Evolutionary conservation across 2,888 invertebrate species (phyloP), one percentile per base, ranked within the genome.

Genomic region (Acanthoscelides obtectus): DNA sequence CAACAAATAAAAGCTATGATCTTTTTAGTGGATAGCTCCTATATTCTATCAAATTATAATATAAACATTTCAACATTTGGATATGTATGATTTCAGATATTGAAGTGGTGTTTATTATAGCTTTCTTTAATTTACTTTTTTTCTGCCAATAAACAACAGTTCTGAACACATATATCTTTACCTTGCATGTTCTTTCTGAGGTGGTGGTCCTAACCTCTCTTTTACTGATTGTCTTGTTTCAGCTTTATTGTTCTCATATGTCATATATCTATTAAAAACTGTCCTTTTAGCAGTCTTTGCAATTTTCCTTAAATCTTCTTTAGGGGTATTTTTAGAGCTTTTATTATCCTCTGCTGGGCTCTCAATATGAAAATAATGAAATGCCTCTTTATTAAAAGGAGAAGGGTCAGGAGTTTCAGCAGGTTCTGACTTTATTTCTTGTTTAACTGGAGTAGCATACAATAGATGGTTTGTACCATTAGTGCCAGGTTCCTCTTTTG

Each of bases 151-250:
- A n/a, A 25, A 25, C 25, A 25, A 25, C 25, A 25, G 25, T 25
- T 25, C n/a, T 25, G 25, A 25, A 25, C 25, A 25, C 3, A n/a
- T n/a, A n/a, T n/a, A n/a, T 66, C 20, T 22, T 64, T 65, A 71
- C 20, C 66, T 64, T 19, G 20, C 67, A 67, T 64, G 27, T n/a
- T 64, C 22, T 64, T n/a, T 64, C 69, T 70, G n/a, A 22, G 21
- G 21, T 71, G 68, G 64, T 64, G 73, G 72, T 22, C 75, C 74
- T 65, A 77, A 71, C 12, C 77, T 70, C 22, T 72, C 71, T 70
- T 69, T 75, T 19, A 67, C 73, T 22, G 77, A 70, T 6, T 70
- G 22, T 70, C 64, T 71, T 70, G 64, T 12, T 12, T 45, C 45
- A 45, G 45, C 17, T 12, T 12, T 45, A 45, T 12, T 12, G 17